phyloP scores from a whole-genome alignment of 2,888 invertebrate genomes.

The Diplazon laetatorius region DNA sequence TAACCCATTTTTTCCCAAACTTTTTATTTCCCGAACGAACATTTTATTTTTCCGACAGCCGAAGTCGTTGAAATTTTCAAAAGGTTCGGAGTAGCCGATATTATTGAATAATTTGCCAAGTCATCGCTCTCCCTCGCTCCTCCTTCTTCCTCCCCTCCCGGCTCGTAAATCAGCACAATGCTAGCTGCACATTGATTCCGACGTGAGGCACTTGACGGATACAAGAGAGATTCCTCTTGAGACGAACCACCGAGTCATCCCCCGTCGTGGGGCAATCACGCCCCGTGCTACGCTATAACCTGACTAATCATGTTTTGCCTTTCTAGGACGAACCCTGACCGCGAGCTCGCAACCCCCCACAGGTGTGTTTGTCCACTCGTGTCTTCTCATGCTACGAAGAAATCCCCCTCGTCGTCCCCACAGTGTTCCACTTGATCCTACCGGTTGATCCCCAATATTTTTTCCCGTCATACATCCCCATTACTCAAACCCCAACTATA shows the following conservation, averaged over 20 bases:
- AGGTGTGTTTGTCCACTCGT: slow-evolving; percentile 62
- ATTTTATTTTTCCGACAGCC: neutral
- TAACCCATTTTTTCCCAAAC: too few relatives aligned
- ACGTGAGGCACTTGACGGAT: slow-evolving; percentile 10
- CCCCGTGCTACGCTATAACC: slow-evolving; percentile 64
- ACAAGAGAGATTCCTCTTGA: slow-evolving; percentile 39
- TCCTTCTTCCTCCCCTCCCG: neutral
- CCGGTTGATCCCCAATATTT: slow-evolving; percentile 58
- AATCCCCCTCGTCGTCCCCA: slow-evolving; percentile 49
- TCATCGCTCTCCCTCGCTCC: too few relatives aligned
- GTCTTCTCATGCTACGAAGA: neutral
- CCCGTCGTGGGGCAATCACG: slow-evolving; percentile 76
- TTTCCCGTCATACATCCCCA: slow-evolving; percentile 31
- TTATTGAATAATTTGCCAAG: slow-evolving; percentile 28
- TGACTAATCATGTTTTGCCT: slow-evolving; percentile 71
- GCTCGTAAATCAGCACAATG: slow-evolving; percentile 27
- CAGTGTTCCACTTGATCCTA: slow-evolving; percentile 25
- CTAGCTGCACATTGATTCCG: neutral
- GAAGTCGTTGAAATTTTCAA: too few relatives aligned
- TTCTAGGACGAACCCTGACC: slow-evolving; percentile 60
- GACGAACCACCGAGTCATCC: slow-evolving; percentile 34
- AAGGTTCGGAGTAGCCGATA: neutral
- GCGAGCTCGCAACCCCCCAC: slow-evolving; percentile 64
- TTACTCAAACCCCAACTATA: slow-evolving; percentile 59
- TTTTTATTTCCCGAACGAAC: too few relatives aligned